Evolutionary conservation across 2,113 vertebrate species (phyloP), one percentile per base, ranked within the genome.

Genomic region (Heterochromis multidens): DNA sequence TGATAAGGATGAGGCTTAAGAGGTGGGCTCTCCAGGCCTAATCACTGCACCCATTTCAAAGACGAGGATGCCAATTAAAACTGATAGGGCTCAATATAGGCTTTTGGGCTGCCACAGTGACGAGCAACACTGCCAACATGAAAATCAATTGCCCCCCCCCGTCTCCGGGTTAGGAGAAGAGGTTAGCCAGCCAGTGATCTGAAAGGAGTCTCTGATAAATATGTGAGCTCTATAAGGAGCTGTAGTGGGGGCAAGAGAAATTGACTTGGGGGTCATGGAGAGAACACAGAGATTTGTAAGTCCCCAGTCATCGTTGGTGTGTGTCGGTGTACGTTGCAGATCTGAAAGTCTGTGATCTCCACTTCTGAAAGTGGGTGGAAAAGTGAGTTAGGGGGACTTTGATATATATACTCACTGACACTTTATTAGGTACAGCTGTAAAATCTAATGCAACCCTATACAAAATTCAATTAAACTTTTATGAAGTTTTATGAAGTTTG

Each of bases 1-100:
- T 90, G 88, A 91, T 95, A 89, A 94, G 92, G 86, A 93, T 92
- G 87, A 88, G 90, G 91, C 91, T 95, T 93, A 93, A 85, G 86
- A 84, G 77, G 80, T 35, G 81, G 85, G 88, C 87, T 94, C 92
- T 88, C 86, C 77, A 78, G 80, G 85, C 67, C 92, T 95, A 95
- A 95, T 95, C 94, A 95, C 92, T 79, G 85, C 85, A 85, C 54
- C 87, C 90, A 93, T 95, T 96, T 96, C 95, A 95, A 96, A 95
- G 93, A 87, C 79, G 58, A 93, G 88, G 83, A 86, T 43, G 87
- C 94, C 95, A 96, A 95, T 95, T 96, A 96, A 95, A 96, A 94
- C 35, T 89, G 95, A 93, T 93, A 87, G 89, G 93, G 91, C 95
- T 95, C 94, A 95, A 93, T 94, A 90, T 76, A 88, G 89, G 94